A percentile compares a stretch with the other conserved stretches of the same genome.
phyloP scores from a whole-genome alignment of 2,888 invertebrate species.

The Apamea monoglypha region DNA sequence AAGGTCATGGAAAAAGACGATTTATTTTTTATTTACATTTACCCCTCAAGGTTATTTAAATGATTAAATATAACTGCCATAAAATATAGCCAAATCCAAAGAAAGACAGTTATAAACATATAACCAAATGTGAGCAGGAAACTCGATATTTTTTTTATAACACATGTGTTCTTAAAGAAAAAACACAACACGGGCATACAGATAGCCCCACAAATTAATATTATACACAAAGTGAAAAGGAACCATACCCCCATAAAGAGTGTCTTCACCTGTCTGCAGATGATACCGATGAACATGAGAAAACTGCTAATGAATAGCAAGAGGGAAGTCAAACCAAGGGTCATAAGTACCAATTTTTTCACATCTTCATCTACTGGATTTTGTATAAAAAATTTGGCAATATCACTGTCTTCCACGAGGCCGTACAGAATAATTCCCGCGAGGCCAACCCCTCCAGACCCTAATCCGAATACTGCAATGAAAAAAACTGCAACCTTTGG shows the following conservation, averaged over 20 bases:
- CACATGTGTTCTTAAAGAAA: slow-evolving; percentile 66
- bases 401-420: slow-evolving; percentile 69
- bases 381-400: slow-evolving; percentile 45
- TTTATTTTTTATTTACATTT: slow-evolving; percentile 7
- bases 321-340: slow-evolving; percentile 68
- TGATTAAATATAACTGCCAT: slow-evolving; percentile 71
- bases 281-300: slow-evolving; percentile 69
- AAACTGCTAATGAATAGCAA: slow-evolving; percentile 66
- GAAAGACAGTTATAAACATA: slow-evolving; percentile 64
- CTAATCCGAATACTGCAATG: slow-evolving; percentile 73
- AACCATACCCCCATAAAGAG: slow-evolving; percentile 53
- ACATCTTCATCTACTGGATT: slow-evolving; percentile 58
- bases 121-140: slow-evolving; percentile 52
- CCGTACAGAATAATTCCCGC: slow-evolving; percentile 71
- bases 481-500: slow-evolving; percentile 71
- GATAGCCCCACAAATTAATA: slow-evolving; percentile 62
- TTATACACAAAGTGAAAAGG: slow-evolving; percentile 64
- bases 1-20: neutral
- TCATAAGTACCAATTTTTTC: slow-evolving; percentile 69
- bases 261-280: slow-evolving; percentile 17
- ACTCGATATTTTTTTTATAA: slow-evolving; percentile 69
- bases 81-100: slow-evolving; percentile 77
- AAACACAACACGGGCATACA: slow-evolving; percentile 72
- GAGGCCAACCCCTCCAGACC: slow-evolving; percentile 68
- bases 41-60: slow-evolving; percentile 29